phyloP scores from a whole-genome alignment of 2,888 invertebrate genomes.

The Penaeus monodon region DNA sequence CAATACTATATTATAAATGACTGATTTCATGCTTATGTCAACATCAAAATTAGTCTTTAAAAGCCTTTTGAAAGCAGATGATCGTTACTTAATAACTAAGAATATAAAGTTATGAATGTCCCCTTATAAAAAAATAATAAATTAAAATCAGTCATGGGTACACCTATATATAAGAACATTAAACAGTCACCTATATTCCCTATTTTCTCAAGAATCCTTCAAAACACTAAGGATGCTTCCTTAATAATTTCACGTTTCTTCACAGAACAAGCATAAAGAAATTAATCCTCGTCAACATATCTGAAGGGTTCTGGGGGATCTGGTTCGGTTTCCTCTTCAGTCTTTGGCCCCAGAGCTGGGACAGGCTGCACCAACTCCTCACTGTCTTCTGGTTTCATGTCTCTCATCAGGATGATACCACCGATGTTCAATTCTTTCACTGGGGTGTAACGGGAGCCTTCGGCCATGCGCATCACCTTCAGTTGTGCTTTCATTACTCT shows the following conservation, averaged over 20 bases:
- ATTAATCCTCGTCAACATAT: slow-evolving; percentile 80
- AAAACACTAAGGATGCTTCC: too few relatives aligned
- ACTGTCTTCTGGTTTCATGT: slow-evolving; percentile 83
- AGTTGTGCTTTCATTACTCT: slow-evolving; percentile 92
- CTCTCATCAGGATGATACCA: slow-evolving; percentile 94
- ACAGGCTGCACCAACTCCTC: slow-evolving; percentile 69
- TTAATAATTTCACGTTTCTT: too few relatives aligned
- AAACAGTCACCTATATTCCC: background rate
- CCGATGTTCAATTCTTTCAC: slow-evolving; percentile 94
- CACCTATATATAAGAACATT: background rate
- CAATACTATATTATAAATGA: too few relatives aligned
- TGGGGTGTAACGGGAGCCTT: slow-evolving; percentile 85
- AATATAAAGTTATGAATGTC: background rate
- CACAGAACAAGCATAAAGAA: background rate
- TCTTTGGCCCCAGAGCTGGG: slow-evolving; percentile 71
- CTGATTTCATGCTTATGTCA: too few relatives aligned
- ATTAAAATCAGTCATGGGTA: slow-evolving; percentile 1
- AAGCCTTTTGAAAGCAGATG: background rate
- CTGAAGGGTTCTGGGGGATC: slow-evolving; percentile 98
- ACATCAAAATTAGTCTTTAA: background rate
- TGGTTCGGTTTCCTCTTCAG: slow-evolving; percentile 94
- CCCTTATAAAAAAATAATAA: background rate
- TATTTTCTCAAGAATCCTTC: too few relatives aligned
- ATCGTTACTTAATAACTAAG: background rate
- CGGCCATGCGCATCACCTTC: slow-evolving; percentile 80